These are phyloP conservation scores for Caenorhabditis becei DNA, from an alignment of 2,888 invertebrate genomes.

Conservation along the genomic window DNA sequence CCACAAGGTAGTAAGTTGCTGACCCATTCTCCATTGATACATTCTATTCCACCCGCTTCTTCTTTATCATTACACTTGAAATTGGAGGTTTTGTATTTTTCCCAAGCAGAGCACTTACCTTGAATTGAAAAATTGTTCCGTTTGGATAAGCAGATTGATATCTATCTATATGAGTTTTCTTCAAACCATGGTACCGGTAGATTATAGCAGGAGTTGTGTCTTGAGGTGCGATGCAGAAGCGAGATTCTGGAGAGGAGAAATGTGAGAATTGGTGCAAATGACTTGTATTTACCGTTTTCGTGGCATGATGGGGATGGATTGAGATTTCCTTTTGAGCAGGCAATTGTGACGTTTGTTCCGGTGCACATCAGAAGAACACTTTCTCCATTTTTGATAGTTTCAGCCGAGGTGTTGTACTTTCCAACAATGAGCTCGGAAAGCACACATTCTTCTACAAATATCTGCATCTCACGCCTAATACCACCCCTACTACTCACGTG, in stretches of 20 bases:
- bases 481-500: no score
- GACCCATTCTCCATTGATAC: slow-evolving; percentile 79
- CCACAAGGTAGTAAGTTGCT: slow-evolving; percentile 77
- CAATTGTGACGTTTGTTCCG: slow-evolving; percentile 58
- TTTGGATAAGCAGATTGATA: slow-evolving; percentile 78
- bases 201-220: slow-evolving; percentile 73
- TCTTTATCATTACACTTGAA: slow-evolving; percentile 68
- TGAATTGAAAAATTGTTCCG: slow-evolving; percentile 79
- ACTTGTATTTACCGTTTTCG: slow-evolving; percentile 57
- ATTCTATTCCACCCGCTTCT: slow-evolving; percentile 77
- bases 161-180: slow-evolving; percentile 64
- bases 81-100: no score
- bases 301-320: slow-evolving; percentile 65
- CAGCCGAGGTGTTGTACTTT: slow-evolving; percentile 53
- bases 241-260: slow-evolving; percentile 51
- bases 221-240: slow-evolving; percentile 72
- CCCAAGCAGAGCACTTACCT: slow-evolving; percentile 49
- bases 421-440: slow-evolving; percentile 62
- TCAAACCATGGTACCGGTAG: slow-evolving; percentile 67
- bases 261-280: background rate
- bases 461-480: no score
- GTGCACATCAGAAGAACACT: slow-evolving; percentile 59
- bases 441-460: slow-evolving; percentile 68
- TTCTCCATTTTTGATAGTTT: slow-evolving; percentile 64
- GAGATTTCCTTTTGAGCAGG: slow-evolving; percentile 65